A percentile compares a stretch with the other conserved stretches of the same genome.
Conservation (phyloP, 2,113 vertebrate genomes). For the Chaenogobius annularis region DNA sequence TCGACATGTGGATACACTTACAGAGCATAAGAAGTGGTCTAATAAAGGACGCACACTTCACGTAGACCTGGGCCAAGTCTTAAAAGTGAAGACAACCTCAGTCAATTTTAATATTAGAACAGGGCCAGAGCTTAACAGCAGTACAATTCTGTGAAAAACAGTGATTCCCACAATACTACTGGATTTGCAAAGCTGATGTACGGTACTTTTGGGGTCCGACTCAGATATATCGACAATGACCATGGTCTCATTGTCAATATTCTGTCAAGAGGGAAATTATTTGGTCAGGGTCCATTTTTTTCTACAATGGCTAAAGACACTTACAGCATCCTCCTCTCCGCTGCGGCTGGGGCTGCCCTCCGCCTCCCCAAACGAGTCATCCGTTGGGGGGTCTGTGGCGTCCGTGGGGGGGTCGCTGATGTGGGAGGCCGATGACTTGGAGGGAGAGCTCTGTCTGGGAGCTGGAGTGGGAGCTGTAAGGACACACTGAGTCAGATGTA, state of each 20-base stretch:
- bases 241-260: background rate
- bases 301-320: constrained; percentile 60
- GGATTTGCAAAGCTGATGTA: background rate
- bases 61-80: background rate
- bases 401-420: constrained; percentile 90
- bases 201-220: background rate
- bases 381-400: constrained; percentile 84
- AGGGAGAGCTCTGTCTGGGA: constrained; percentile 91
- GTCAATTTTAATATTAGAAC: background rate
- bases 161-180: background rate
- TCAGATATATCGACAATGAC: no score
- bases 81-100: background rate
- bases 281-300: background rate
- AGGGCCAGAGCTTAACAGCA: background rate
- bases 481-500: constrained; percentile 17
- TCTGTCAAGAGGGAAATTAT: background rate
- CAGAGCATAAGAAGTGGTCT: constrained; percentile 40
- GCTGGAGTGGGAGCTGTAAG: constrained; percentile 90
- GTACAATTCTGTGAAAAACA: background rate
- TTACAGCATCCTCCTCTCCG: constrained; percentile 94
- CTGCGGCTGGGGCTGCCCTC: constrained; percentile 96
- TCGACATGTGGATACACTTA: constrained; percentile 41
- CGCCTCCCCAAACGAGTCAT: constrained; percentile 93
- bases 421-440: constrained; percentile 92
- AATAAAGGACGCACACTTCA: constrained; percentile 44